These are phyloP conservation scores for Drosophila stalkeri DNA, from an alignment of 2,888 invertebrate genomes.

Conservation along the genomic window DNA sequence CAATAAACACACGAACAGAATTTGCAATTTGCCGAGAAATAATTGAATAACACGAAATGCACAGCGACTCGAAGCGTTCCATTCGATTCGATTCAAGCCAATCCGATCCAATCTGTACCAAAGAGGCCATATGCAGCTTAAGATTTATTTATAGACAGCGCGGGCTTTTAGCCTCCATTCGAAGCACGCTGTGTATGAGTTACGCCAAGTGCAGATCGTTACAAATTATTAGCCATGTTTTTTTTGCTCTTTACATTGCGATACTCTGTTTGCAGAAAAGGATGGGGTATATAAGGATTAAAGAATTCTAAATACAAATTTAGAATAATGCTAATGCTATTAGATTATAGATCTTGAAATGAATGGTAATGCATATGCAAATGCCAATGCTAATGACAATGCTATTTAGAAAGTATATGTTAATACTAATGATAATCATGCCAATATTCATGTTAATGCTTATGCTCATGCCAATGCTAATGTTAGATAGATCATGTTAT, in stretches of 20 bases:
- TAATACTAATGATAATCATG: background rate
- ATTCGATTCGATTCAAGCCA: background rate
- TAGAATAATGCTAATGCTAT: no score
- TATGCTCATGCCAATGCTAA: background rate
- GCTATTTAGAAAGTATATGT: no score
- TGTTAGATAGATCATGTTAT: no score
- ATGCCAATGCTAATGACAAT: background rate
- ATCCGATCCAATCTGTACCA: conserved; percentile 8
- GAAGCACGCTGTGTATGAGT: conserved; percentile 74
- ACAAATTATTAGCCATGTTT: conserved; percentile 34
- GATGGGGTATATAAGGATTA: background rate
- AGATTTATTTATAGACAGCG: conserved; percentile 75
- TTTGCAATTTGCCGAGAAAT: conserved; percentile 19
- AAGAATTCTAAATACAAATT: background rate
- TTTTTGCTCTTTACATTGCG: background rate
- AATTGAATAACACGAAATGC: conserved; percentile 11
- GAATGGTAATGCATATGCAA: background rate
- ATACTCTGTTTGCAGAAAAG: background rate
- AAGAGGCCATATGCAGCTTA: conserved; percentile 47
- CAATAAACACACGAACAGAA: conserved; percentile 27
- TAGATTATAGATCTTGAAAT: no score
- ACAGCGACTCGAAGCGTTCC: conserved; percentile 4
- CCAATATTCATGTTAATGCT: background rate
- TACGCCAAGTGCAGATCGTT: conserved; percentile 55
- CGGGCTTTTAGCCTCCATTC: conserved; percentile 77